Evolutionary conservation across 2,888 invertebrate genomes (phyloP).

Genomic region (Ceraclea dissimilis): DNA sequence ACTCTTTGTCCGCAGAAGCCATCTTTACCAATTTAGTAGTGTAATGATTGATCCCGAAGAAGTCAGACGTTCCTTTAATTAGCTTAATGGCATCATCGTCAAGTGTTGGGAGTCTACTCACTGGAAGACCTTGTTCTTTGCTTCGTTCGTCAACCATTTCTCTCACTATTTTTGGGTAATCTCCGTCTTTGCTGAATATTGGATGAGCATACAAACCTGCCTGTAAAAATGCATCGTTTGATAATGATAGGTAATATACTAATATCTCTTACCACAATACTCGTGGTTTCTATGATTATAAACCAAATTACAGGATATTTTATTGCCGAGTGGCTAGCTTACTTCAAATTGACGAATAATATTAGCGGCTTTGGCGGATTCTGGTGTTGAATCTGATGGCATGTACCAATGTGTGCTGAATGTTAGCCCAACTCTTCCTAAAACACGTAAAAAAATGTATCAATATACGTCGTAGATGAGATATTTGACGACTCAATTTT

Average conservation of each 20-base stretch:
- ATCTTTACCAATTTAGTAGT: slow-evolving; percentile 36
- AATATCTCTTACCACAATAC: not conserved
- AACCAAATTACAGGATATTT: not conserved
- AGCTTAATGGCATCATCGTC: not conserved
- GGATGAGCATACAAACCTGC: slow-evolving; percentile 53
- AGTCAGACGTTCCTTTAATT: slow-evolving; percentile 49
- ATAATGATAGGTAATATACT: no score
- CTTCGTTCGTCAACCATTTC: slow-evolving; percentile 49
- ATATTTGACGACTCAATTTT: no score
- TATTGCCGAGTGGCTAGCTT: no score
- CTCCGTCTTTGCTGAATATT: slow-evolving; percentile 50
- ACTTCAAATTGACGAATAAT: slow-evolving; percentile 9
- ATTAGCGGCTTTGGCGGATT: not conserved
- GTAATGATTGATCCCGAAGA: slow-evolving; percentile 65
- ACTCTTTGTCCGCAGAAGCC: not conserved
- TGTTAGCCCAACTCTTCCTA: slow-evolving; percentile 41
- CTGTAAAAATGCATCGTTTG: slow-evolving; percentile 30
- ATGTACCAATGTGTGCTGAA: slow-evolving; percentile 35
- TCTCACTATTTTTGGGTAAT: slow-evolving; percentile 54
- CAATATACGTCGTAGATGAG: no score
- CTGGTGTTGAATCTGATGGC: slow-evolving; percentile 27
- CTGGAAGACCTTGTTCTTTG: slow-evolving; percentile 42
- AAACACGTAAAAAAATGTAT: not conserved
- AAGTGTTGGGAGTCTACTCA: not conserved
- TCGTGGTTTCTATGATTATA: not conserved